Evolutionary conservation across 2,113 vertebrate species (phyloP).

Genomic region (Rafetus swinhoei): DNA sequence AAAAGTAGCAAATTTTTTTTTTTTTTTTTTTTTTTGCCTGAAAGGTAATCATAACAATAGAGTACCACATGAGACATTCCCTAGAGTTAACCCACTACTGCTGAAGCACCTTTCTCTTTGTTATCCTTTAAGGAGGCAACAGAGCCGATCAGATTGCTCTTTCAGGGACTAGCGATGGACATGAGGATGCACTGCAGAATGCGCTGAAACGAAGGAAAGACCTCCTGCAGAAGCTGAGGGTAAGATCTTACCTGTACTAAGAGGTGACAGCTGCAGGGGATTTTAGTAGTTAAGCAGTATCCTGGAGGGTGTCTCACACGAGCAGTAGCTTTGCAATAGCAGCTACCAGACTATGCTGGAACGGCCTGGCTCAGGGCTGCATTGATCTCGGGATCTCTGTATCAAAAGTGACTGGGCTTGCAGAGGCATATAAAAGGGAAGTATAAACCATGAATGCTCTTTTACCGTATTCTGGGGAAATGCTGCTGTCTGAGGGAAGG

Average conservation of each 20-base stretch:
- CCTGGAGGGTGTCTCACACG: neutral
- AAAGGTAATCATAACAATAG: neutral
- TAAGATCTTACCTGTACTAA: constrained; percentile 53
- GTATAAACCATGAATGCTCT: neutral
- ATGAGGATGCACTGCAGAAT: constrained; percentile 69
- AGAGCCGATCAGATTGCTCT: neutral
- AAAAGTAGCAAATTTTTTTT: neutral
- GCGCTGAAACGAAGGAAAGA: constrained; percentile 82
- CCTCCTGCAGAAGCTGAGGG: constrained; percentile 84
- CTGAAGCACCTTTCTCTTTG: neutral
- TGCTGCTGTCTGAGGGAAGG: no score
- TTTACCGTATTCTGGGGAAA: neutral
- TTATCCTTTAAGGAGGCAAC: neutral
- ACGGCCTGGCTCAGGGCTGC: neutral
- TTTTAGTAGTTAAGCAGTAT: neutral
- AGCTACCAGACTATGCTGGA: neutral
- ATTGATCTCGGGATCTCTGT: neutral
- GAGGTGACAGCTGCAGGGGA: neutral
- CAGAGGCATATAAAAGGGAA: neutral
- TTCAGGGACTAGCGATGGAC: constrained; percentile 75
- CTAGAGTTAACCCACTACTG: neutral
- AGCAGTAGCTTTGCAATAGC: neutral
- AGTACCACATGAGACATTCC: neutral
- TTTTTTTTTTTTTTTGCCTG: neutral
- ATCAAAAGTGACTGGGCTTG: neutral